Base-by-base conservation (phyloP, 2,113 vertebrate species). In the Neolamprologus cancellatus region DNA sequence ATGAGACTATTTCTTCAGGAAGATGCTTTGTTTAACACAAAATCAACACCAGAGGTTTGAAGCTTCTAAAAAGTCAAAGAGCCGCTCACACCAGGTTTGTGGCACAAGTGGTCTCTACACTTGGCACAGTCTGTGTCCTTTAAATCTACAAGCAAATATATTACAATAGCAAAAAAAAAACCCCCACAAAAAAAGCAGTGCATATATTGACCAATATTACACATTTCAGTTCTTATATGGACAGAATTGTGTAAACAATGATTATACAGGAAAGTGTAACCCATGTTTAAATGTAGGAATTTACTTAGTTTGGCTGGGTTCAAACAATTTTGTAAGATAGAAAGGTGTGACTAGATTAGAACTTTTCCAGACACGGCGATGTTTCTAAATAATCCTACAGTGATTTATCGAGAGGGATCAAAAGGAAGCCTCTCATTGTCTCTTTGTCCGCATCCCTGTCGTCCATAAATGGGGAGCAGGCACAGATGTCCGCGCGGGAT, bases 381-480 rank as follows among this genome's bases (percentile, higher is more conserved):
- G 2, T 14, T 64, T 79, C 30, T 17, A 13, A 32, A 15, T 71
- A 23, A 64, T 74, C 59, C 25, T 18, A 15, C 15, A 11, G 6
- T 81, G 61, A 90, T 84, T 48, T 55, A 87, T 88, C 3, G 6
- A n/a, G 9, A 25, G 7, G 5, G 78, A 92, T 93, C 86, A 94
- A 82, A 89, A 23, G 50, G 46, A 87, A 39, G 71, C n/a, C 76
- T 36, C 14, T 76, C 50, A 92, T 92, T 78, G 90, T 91, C 81
- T 83, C 59, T 41, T 57, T 46, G 74, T 34, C 52, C 83, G 50
- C 53, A 85, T 88, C 90, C 8, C 64, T 71, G 69, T 64, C 95
- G 95, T 94, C 96, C 96, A 95, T 96, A 97, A 96, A 97, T 96
- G 97, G 97, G 92, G 93, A 82, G 93, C 57, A 81, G 82, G 86